Evolutionary conservation across 2,797 vertebrate genomes (phyloP).

Genomic region (Trachurus trachurus): DNA sequence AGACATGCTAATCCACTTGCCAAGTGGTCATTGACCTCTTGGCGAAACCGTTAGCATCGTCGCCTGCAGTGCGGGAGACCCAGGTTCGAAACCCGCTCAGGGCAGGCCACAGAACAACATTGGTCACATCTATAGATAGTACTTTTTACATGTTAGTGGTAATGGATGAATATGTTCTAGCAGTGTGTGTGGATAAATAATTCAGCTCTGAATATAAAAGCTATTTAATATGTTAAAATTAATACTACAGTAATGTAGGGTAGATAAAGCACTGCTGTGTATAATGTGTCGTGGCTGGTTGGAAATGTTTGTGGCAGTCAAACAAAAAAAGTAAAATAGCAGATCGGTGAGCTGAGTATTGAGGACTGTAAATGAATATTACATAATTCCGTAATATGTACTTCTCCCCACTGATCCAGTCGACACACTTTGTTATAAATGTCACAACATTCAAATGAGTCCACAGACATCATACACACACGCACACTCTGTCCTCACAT

Average conservation of each 20-base stretch:
- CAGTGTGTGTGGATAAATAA: constrained; percentile 45
- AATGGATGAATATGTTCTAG: constrained; percentile 15
- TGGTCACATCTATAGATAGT: constrained; percentile 2
- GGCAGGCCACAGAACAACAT: too few relatives aligned
- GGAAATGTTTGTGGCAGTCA: neutral
- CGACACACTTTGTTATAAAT: neutral
- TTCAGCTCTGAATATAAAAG: constrained; percentile 22
- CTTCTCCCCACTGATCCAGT: neutral
- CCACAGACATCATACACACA: neutral
- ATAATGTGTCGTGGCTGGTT: neutral
- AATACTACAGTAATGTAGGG: constrained; percentile 10
- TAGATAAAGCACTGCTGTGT: neutral
- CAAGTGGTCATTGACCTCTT: too few relatives aligned
- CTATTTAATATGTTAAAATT: constrained; percentile 12
- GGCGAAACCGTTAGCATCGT: too few relatives aligned
- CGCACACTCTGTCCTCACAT: neutral
- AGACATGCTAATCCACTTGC: too few relatives aligned
- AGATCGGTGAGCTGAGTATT: neutral
- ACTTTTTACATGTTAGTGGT: constrained; percentile 11
- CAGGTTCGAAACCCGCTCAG: too few relatives aligned
- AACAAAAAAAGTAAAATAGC: neutral
- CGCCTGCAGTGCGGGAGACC: too few relatives aligned
- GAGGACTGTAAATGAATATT: neutral
- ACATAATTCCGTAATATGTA: neutral
- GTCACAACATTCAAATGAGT: neutral